Evolutionary conservation across 2,113 vertebrate genomes (phyloP), one percentile per base, ranked within the genome.

Genomic region (Hoplias malabaricus): DNA sequence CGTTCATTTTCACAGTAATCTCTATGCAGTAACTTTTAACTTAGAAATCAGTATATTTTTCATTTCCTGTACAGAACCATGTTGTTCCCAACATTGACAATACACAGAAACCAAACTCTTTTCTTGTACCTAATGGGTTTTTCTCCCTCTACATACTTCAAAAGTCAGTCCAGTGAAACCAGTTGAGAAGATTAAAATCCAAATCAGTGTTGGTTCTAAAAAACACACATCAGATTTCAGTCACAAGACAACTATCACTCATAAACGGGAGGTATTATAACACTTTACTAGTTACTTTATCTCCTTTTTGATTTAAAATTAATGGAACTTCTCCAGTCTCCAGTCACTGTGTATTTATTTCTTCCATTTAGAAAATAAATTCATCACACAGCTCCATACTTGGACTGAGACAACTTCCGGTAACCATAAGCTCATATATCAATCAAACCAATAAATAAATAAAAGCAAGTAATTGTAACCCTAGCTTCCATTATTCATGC

Each of bases 141-240:
- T 27, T 1, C 12, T 73, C 23, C 23, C 31, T 10, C 62, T 74
- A 0, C 4, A 78, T 75, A 5, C 59, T 75, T 66, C 2, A 33
- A 80, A 74, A 93, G 92, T n/a, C 36, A 74, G 79, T 34, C n/a
- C 78, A 68, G 79, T n/a, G 71, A 86, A 81, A 59, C 23, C 87
- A n/a, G 84, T 92, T 80, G 90, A 93, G 25, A 92, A 87, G 73
- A 91, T 93, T 83, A 84, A 82, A 79, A 82, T 93, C 80, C 88
- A 90, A 82, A 36, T 92, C 4, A 83, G 83, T 33, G 68, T 40
- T 3, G 70, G 53, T 2, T 42, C 73, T 1, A 65, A 48, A 57
- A 70, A 43, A 65, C 73, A 76, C 16, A 38, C 63, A 56, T 9
- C 40, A 73, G 75, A 29, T 1, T 2, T 69, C 2, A 70, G 13